phyloP scores from a whole-genome alignment of 30 jellyfish, hydroid and myxozoan genomes.

The Turritopsis dohrnii region DNA sequence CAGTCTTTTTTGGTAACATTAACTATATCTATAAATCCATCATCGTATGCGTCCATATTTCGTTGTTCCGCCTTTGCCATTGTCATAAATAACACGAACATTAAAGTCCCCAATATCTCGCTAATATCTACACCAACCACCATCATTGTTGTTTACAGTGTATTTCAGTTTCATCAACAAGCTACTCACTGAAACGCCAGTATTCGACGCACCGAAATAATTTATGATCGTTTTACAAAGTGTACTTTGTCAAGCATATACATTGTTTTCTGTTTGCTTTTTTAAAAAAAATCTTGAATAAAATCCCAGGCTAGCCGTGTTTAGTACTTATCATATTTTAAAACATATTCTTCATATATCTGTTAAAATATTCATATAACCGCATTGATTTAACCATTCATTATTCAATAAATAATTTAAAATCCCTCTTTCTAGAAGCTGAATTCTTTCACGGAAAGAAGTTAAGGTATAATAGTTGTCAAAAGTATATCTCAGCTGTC shows the following conservation, averaged over 20 bases:
- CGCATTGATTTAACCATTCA: not conserved
- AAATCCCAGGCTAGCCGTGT: not conserved
- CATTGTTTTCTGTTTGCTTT: not conserved
- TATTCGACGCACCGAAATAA: not conserved
- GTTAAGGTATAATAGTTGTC: not conserved
- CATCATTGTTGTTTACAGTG: not conserved
- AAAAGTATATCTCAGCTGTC: not conserved
- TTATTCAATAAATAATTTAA: not conserved
- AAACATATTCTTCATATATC: not conserved
- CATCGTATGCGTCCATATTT: not conserved
- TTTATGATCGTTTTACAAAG: not conserved
- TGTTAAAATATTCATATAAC: not conserved
- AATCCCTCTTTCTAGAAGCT: not conserved
- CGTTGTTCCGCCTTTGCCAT: not conserved
- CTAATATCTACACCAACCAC: too few relatives aligned
- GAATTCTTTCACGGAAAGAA: not conserved
- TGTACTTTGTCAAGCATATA: not conserved
- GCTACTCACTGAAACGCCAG: not conserved
- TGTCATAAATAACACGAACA: not conserved
- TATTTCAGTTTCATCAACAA: not conserved
- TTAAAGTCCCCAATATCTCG: not conserved
- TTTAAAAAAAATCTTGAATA: not conserved
- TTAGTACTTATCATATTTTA: not conserved
- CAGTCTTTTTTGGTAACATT: not conserved
- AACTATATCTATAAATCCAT: slow-evolving; percentile 21